These are phyloP conservation scores for Megaceryle torquata DNA, from an alignment of 2,113 vertebrate species.

Conservation along the genomic window DNA sequence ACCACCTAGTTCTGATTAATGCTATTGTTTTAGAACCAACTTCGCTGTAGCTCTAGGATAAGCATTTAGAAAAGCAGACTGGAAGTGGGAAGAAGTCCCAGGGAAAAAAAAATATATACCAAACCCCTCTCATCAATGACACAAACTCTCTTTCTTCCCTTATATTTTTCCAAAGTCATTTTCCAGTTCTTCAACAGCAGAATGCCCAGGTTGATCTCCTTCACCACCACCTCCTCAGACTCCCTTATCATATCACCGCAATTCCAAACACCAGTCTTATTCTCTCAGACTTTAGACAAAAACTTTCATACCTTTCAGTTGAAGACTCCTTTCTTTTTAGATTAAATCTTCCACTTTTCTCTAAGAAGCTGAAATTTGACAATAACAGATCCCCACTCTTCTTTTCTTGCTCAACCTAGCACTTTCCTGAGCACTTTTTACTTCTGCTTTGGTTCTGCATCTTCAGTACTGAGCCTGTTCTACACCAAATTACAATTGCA, in stretches of 20 bases:
- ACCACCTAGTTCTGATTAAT: background rate
- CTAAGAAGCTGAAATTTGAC: background rate
- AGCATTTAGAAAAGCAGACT: background rate
- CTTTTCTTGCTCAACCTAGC: background rate
- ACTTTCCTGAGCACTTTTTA: background rate
- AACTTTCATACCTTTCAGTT: background rate
- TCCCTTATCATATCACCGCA: background rate
- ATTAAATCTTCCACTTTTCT: background rate
- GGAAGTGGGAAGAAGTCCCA: background rate
- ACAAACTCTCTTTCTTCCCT: background rate
- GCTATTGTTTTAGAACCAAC: background rate
- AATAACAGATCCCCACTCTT: background rate
- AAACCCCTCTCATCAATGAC: background rate
- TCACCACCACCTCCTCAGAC: background rate
- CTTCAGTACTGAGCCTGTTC: background rate
- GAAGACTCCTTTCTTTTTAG: background rate
- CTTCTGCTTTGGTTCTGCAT: background rate
- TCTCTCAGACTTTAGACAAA: background rate
- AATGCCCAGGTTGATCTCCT: background rate
- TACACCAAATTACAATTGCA: background rate
- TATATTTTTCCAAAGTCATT: background rate
- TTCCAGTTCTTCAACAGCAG: background rate
- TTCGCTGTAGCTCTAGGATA: background rate
- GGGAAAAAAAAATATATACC: background rate
- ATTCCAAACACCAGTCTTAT: background rate